Base-by-base conservation (phyloP, 2,888 invertebrate genomes). In the Drosophila trichaetosa region DNA sequence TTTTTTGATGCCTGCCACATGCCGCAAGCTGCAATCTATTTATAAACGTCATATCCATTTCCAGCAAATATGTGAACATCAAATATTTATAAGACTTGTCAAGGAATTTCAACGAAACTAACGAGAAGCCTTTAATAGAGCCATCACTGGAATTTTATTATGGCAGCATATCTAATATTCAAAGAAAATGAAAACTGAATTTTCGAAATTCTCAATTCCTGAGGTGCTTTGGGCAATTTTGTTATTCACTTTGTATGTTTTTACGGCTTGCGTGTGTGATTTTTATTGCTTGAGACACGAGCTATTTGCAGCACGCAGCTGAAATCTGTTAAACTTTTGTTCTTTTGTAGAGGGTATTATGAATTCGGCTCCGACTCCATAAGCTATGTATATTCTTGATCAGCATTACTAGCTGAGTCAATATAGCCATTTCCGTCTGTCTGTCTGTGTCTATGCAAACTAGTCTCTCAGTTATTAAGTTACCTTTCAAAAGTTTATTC, bases 281-380 rank as follows among this genome's bases (percentile, higher is more conserved):
- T n/a, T n/a, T 18, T 10, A 24, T 27, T 38, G n/a, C 2, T 51
- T 71, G 71, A 4, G 51, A 21, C 46, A 46, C 51, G 24, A 56
- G 52, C 51, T 42, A 48, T 38, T 48, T 61, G 53, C 38, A 58
- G 52, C 69, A 42, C 16, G 10, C 34, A 53, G 24, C 13, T 24
- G 34, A 8, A 53, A 21, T 21, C 52, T 52, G 60, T 40, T 31
- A 33, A 31, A 61, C 58, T 24, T 48, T 64, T 7, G 2, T 11
- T 11, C 1, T 5, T 40, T 21, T 46, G 13, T 21, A 7, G 46
- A 13, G 46, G 7, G 16, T 46, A 46, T 21, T 21, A 21, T 7
- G 4, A 46, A 13, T 21, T 46, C 4, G 8, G 1, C 18, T 4
- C 4, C n/a, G 40, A n/a, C 1, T 1, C 4, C n/a, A 40, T 4